Conservation (phyloP, 2,888 invertebrate genomes). For the Brachylomia viminalis region DNA sequence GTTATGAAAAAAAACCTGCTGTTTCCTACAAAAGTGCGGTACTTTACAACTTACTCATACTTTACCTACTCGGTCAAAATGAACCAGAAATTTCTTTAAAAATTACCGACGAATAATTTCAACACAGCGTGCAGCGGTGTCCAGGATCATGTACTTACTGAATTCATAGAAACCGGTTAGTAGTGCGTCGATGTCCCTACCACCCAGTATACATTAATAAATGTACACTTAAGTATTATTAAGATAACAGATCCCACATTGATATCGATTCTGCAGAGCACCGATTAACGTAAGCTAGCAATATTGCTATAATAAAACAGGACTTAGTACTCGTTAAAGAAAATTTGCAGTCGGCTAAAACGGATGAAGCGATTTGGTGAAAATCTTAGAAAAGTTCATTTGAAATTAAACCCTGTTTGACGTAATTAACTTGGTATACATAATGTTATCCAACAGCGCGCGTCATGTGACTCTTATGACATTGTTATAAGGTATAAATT, state of each 20-base stretch:
- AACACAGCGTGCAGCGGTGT: too few relatives aligned
- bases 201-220: background rate
- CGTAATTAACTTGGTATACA: too few relatives aligned
- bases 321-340: background rate
- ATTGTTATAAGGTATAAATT: constrained; percentile 1
- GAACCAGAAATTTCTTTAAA: too few relatives aligned
- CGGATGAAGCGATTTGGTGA: background rate
- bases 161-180: too few relatives aligned
- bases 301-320: background rate
- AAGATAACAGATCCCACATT: background rate
- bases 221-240: background rate
- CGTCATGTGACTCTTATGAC: background rate
- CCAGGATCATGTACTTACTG: too few relatives aligned
- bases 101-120: too few relatives aligned
- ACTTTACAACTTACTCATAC: too few relatives aligned
- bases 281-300: background rate
- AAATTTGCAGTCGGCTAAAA: background rate
- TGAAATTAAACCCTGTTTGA: background rate
- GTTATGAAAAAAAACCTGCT: too few relatives aligned
- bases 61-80: too few relatives aligned
- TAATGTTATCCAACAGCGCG: background rate
- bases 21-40: too few relatives aligned
- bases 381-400: background rate
- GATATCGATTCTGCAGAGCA: background rate
- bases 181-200: too few relatives aligned